phyloP scores from a whole-genome alignment of 2,797 vertebrate species.

The Girardinus metallicus region DNA sequence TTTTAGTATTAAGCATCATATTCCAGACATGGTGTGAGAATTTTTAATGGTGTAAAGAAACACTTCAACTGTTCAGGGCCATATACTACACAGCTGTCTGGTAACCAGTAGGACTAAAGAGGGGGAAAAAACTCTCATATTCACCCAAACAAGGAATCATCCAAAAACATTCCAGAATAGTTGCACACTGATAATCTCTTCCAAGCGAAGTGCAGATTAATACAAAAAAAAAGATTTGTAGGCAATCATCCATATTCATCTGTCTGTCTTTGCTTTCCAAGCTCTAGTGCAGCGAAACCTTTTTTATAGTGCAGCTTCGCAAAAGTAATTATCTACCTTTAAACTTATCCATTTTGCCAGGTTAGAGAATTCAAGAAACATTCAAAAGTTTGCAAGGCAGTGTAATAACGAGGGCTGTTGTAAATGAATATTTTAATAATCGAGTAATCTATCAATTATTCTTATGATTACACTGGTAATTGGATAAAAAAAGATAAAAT shows the following conservation, averaged over 20 bases:
- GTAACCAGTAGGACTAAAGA: not conserved
- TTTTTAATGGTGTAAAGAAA: conserved; percentile 7
- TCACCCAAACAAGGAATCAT: conserved; percentile 22
- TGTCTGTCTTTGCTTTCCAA: not conserved
- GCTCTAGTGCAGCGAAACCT: conserved; percentile 8
- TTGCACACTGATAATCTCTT: conserved; percentile 23
- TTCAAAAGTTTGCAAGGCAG: not conserved
- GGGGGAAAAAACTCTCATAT: not conserved
- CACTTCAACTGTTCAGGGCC: not conserved
- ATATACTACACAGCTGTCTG: conserved; percentile 7
- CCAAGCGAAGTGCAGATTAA: conserved; percentile 29
- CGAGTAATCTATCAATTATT: no score
- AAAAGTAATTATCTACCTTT: not conserved
- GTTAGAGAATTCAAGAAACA: not conserved
- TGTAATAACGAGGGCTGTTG: no score
- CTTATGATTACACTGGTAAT: no score
- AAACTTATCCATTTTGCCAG: not conserved
- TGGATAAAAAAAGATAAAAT: no score
- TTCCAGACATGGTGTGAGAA: conserved; percentile 28
- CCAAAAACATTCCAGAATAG: conserved; percentile 38
- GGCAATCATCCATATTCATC: conserved; percentile 34
- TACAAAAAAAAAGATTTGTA: conserved; percentile 29
- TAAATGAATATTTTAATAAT: no score
- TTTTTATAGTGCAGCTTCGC: not conserved
- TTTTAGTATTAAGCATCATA: conserved; percentile 16